phyloP scores from a whole-genome alignment of 2,797 vertebrate genomes.

The Crocidura indochinensis region DNA sequence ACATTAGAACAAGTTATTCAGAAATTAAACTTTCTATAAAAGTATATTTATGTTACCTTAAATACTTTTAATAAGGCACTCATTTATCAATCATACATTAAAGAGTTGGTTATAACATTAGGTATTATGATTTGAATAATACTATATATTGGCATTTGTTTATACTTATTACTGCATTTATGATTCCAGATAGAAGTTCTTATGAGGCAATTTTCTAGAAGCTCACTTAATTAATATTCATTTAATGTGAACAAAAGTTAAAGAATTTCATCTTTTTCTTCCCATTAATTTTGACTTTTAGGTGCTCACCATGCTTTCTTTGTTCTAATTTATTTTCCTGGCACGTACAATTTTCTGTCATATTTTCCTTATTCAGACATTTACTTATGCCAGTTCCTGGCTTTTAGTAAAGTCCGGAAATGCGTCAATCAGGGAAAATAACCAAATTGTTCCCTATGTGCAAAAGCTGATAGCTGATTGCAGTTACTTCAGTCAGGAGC shows the following conservation, averaged over 20 bases:
- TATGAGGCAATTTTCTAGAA: slow-evolving; percentile 74
- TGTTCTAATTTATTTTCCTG: slow-evolving; percentile 71
- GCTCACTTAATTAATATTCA: slow-evolving; percentile 78
- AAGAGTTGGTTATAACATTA: slow-evolving; percentile 70
- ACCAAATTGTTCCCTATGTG: slow-evolving; percentile 77
- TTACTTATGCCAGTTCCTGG: slow-evolving; percentile 74
- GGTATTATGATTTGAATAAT: slow-evolving; percentile 74
- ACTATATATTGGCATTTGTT: slow-evolving; percentile 77
- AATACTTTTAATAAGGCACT: slow-evolving; percentile 72
- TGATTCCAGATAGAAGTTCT: slow-evolving; percentile 75
- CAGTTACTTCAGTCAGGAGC: slow-evolving; percentile 78
- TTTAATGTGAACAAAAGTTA: slow-evolving; percentile 80
- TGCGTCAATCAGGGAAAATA: slow-evolving; percentile 80
- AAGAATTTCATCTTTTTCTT: slow-evolving; percentile 73
- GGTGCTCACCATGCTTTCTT: slow-evolving; percentile 41
- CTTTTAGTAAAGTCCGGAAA: slow-evolving; percentile 84
- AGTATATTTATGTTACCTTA: slow-evolving; percentile 13
- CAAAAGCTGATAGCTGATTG: slow-evolving; percentile 80
- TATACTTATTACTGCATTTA: slow-evolving; percentile 64
- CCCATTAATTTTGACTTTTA: slow-evolving; percentile 75
- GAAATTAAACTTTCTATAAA: slow-evolving; percentile 68
- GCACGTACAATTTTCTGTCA: slow-evolving; percentile 68
- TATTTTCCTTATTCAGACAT: slow-evolving; percentile 74
- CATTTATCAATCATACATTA: slow-evolving; percentile 77
- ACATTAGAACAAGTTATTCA: neutral